phyloP scores from a whole-genome alignment of 2,113 vertebrate genomes.

The Silurus asotus region DNA sequence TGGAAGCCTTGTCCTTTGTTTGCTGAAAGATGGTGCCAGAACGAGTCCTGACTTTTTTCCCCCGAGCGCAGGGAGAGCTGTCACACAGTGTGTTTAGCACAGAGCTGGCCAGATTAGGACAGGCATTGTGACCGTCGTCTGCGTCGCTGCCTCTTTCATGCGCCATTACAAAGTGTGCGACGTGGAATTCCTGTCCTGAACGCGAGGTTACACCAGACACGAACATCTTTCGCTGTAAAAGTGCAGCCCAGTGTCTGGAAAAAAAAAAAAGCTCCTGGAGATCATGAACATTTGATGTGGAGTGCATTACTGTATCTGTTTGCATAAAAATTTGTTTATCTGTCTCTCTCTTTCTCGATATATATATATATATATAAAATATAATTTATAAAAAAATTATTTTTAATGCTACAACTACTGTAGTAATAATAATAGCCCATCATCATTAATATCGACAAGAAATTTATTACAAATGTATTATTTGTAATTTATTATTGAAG shows the following conservation, averaged over 20 bases:
- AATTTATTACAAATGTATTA: too few relatives aligned
- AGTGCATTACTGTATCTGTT: not conserved
- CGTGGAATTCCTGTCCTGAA: constrained; percentile 51
- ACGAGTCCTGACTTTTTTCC: constrained; percentile 46
- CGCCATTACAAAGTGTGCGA: constrained; percentile 14
- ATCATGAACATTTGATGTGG: constrained; percentile 15
- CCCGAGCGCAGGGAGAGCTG: constrained; percentile 62
- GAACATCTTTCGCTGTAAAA: constrained; percentile 28
- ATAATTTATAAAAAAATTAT: too few relatives aligned
- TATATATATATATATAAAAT: too few relatives aligned
- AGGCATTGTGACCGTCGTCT: constrained; percentile 38
- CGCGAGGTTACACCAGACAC: constrained; percentile 28
- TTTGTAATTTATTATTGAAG: not conserved
- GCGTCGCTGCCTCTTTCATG: constrained; percentile 31
- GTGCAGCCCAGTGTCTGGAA: not conserved
- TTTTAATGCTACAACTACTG: too few relatives aligned
- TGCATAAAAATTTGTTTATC: not conserved
- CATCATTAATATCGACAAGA: too few relatives aligned
- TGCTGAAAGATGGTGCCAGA: constrained; percentile 63
- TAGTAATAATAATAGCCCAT: not conserved
- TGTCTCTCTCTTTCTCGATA: too few relatives aligned
- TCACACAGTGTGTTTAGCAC: constrained; percentile 48
- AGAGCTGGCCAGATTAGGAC: constrained; percentile 43
- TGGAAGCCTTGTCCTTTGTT: constrained; percentile 77
- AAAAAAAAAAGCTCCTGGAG: constrained; percentile 34